Evolutionary conservation across 2,888 invertebrate genomes (phyloP), one percentile per base, ranked within the genome.

Genomic region (Euclidia mi): DNA sequence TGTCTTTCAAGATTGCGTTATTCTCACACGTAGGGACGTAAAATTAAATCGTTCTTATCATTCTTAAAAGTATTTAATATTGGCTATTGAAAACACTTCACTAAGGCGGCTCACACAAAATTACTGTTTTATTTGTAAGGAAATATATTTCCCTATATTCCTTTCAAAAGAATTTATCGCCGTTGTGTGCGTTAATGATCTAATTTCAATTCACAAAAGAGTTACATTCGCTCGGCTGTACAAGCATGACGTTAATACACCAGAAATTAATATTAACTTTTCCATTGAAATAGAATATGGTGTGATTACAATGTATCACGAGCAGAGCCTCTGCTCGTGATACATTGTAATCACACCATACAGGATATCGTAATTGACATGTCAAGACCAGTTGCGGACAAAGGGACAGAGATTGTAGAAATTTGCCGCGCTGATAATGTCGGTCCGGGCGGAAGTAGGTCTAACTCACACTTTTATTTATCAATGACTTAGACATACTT

Each of bases 331-430:
- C n/a, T n/a, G n/a, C n/a, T n/a, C n/a, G n/a, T n/a, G n/a, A n/a
- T n/a, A n/a, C n/a, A n/a, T n/a, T n/a, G n/a, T n/a, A n/a, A n/a
- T n/a, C n/a, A n/a, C n/a, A n/a, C n/a, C n/a, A n/a, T 78, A 65
- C 82, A 90, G 89, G 90, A 88, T 88, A 90, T 86, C 89, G 84
- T 92, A 93, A 93, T 92, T 91, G 93, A 92, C 91, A 89, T 93
- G 93, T 93, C 94, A 93, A 82, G 85, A 84, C 84, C 93, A 93
- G 89, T 83, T 71, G 85, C 79, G 84, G 84, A 91, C 90, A 94
- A 94, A 91, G 90, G 91, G 89, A 82, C 83, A 81, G 88, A 92
- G 89, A 93, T 92, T 93, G 91, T 91, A 89, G 91, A 92, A 92
- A 92, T n/a, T n/a, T 84, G 84, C 62, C 81, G 81, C 76, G 70